Conservation (phyloP, 1,140 invertebrate genomes). For the Galendromus occidentalis region DNA sequence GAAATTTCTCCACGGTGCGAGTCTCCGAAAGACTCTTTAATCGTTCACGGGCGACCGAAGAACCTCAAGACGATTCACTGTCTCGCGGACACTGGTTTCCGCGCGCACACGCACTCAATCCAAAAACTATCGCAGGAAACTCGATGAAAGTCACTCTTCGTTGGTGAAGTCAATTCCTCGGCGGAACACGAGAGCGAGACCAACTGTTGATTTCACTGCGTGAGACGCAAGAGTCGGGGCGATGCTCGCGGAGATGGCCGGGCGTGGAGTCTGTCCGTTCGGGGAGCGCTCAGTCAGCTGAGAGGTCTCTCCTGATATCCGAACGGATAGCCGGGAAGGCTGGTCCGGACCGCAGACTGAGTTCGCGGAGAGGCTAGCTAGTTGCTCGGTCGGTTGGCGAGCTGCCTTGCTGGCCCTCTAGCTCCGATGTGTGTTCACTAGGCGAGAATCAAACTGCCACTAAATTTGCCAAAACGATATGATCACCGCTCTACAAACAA, state of each 20-base stretch:
- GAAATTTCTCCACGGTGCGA: too few species aligned
- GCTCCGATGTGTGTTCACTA: neutral
- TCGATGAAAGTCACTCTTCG: too few species aligned
- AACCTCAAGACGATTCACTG: too few species aligned
- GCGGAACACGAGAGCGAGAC: too few species aligned
- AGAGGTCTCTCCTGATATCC: neutral
- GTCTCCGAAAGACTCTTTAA: too few species aligned
- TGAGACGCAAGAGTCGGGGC: too few species aligned
- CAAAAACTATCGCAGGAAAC: too few species aligned
- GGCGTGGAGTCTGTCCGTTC: neutral
- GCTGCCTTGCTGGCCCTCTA: neutral
- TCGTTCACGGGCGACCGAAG: too few species aligned
- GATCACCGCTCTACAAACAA: constrained; percentile 10
- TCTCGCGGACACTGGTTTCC: too few species aligned
- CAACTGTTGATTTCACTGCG: too few species aligned
- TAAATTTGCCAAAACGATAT: constrained; percentile 12
- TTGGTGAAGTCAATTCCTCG: too few species aligned
- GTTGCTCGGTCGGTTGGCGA: neutral
- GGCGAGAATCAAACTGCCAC: constrained; percentile 10
- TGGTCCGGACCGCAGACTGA: neutral
- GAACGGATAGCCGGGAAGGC: neutral
- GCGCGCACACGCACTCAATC: too few species aligned
- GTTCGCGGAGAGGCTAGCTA: neutral
- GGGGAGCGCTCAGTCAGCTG: neutral
- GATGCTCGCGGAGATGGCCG: neutral